Evolutionary conservation across 1,140 invertebrate species (phyloP), one percentile per base, ranked within the genome.

Genomic region (Aphaenogaster rudis): DNA sequence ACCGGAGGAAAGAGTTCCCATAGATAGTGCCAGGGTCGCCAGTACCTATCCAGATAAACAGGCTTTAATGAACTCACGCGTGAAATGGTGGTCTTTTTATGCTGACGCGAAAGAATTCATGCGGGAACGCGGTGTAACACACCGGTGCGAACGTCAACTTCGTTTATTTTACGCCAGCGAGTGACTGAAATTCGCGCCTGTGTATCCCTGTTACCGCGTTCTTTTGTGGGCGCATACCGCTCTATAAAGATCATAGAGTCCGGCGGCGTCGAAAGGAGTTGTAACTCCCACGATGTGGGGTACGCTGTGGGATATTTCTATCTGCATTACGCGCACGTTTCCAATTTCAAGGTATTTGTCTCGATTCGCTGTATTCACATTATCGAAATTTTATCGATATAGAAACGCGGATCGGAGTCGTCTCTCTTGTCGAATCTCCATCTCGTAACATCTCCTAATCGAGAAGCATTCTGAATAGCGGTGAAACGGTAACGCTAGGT

Each of bases 1-100:
- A 0, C 98, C 98, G 2, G 97, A 97, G 2, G 98, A 97, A 86
- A 98, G 96, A 11, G 97, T 97, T 33, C 98, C 98, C 89, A 98
- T 96, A 5, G 97, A 98, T 52, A 98, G 97, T 11, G 97, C 97
- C 88, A 98, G 94, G 2, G 97, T 97, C 80, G 98, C 97, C 91
- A 98, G 94, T 36, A 98, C 96, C 97, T 98, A 50, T 9, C 57
- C 33, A 48, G 21, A 69, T 15, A 74, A 42, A 4, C 11, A 9
- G 36, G 28, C 7, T 13, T 7, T 48, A 5, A 59, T 33, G 21
- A 64, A 57, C 17, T 84, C 69, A 9, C 7, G 28, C 54, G 42
- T 64, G 42, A 72, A 81, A 71, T 57, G 3, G 9, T 57, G 3
- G 5, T 54, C 21, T 45, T 72, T 81, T 45, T 33, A n/a, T 7